These are phyloP conservation scores for Mamestra configurata DNA, from an alignment of 1,140 invertebrate genomes.

Conservation along the genomic window DNA sequence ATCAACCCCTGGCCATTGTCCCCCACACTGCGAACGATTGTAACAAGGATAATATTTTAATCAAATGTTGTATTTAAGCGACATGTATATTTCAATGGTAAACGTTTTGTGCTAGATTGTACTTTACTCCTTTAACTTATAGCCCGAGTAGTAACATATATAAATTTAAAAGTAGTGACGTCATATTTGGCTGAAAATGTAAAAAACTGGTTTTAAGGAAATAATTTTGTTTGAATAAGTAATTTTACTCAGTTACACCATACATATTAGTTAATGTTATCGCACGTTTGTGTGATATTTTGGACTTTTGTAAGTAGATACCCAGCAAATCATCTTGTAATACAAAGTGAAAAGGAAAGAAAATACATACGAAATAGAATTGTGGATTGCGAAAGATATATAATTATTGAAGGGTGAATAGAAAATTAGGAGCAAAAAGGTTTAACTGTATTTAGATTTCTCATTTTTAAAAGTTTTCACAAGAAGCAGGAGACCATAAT, in stretches of 20 bases:
- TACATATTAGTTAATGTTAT: background rate
- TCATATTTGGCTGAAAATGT: background rate
- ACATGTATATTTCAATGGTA: background rate
- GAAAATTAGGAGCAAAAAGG: too few relatives aligned
- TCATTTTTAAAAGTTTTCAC: too few relatives aligned
- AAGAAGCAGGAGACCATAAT: too few relatives aligned
- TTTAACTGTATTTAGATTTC: too few relatives aligned
- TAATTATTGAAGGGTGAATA: too few relatives aligned
- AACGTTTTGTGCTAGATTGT: background rate
- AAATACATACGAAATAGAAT: too few relatives aligned
- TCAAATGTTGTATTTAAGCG: background rate
- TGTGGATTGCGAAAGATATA: too few relatives aligned
- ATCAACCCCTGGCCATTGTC: conserved; percentile 12
- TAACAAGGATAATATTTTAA: conserved; percentile 6
- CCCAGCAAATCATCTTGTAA: too few relatives aligned
- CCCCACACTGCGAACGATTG: background rate
- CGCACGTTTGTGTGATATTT: too few relatives aligned
- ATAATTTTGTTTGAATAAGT: background rate
- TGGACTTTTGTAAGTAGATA: too few relatives aligned
- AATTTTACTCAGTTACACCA: background rate
- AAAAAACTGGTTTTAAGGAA: background rate
- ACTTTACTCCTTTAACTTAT: conserved; percentile 1
- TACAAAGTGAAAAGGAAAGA: too few relatives aligned
- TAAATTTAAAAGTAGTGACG: conserved; percentile 16
- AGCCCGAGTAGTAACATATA: background rate